Evolutionary conservation across 2,797 vertebrate species (phyloP).

Genomic region (Orientallactaga sibirica): DNA sequence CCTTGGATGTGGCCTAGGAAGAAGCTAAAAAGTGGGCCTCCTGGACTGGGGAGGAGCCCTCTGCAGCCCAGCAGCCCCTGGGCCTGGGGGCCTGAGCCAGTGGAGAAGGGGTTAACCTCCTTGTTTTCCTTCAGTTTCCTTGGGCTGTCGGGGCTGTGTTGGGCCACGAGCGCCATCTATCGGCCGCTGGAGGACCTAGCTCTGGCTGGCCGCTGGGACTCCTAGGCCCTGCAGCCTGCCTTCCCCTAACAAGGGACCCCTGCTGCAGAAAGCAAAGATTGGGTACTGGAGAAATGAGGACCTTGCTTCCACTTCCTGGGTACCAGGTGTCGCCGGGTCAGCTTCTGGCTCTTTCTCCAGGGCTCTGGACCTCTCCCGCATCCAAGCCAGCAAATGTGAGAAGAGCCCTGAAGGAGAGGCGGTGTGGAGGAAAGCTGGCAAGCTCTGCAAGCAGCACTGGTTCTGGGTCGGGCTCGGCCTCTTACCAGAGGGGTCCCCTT

Average conservation of each 20-base stretch:
- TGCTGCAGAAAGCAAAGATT: not conserved
- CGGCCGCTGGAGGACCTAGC: slow-evolving; percentile 34
- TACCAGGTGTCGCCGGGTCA: not conserved
- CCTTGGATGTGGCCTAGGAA: not conserved
- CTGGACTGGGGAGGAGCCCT: not conserved
- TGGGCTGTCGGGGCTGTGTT: slow-evolving; percentile 59
- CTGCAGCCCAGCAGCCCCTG: not conserved
- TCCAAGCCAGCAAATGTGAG: not conserved
- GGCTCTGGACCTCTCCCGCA: not conserved
- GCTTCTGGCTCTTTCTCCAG: not conserved
- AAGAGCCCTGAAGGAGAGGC: not conserved
- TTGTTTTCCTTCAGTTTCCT: slow-evolving; percentile 36
- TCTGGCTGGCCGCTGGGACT: not conserved
- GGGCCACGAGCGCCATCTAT: slow-evolving; percentile 85
- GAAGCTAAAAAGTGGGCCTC: not conserved
- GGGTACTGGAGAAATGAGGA: not conserved
- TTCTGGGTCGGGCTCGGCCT: not conserved
- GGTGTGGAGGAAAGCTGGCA: not conserved
- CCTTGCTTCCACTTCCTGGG: not conserved
- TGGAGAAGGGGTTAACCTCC: slow-evolving; percentile 74
- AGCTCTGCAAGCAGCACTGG: not conserved
- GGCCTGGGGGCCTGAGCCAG: not conserved
- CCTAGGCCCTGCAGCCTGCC: not conserved
- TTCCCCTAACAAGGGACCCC: not conserved
- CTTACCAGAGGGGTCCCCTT: not conserved